These are phyloP conservation scores for Cygnus olor DNA, from an alignment of 2,797 vertebrate genomes.

Conservation along the genomic window DNA sequence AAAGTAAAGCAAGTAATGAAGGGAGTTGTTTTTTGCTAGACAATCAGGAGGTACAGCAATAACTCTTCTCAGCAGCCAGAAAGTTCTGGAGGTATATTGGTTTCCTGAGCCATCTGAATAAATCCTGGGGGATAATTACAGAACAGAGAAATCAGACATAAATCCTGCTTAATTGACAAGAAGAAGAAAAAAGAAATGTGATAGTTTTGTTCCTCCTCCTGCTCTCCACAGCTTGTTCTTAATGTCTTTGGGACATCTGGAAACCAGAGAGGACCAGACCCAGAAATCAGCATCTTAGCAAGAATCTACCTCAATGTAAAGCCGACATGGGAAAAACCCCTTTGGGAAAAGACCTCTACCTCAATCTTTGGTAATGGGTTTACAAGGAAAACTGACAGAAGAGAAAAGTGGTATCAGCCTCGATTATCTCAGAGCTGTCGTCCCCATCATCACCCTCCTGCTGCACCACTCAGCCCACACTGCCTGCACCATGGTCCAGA, in stretches of 20 bases:
- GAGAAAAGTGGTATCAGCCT: not conserved
- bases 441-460: not conserved
- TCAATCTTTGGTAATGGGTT: not conserved
- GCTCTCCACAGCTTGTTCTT: not conserved
- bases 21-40: slow-evolving; percentile 15
- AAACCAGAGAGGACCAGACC: not conserved
- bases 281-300: not conserved
- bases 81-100: slow-evolving; percentile 40
- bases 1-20: slow-evolving; percentile 66
- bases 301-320: not conserved
- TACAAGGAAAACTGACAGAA: slow-evolving; percentile 3
- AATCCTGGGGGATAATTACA: slow-evolving; percentile 76
- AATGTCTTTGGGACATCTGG: slow-evolving; percentile 12
- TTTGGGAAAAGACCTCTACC: not conserved
- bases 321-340: not conserved
- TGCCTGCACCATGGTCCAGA: fast-evolving
- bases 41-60: slow-evolving; percentile 51
- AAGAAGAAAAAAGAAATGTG: not conserved
- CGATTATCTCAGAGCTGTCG: not conserved
- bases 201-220: not conserved
- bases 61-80: slow-evolving; percentile 69
- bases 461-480: not conserved
- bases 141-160: slow-evolving; percentile 68
- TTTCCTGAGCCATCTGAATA: slow-evolving; percentile 69
- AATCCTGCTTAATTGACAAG: slow-evolving; percentile 78